Evolutionary conservation across 1,140 invertebrate species (phyloP).

Genomic region (Nomia melanderi): DNA sequence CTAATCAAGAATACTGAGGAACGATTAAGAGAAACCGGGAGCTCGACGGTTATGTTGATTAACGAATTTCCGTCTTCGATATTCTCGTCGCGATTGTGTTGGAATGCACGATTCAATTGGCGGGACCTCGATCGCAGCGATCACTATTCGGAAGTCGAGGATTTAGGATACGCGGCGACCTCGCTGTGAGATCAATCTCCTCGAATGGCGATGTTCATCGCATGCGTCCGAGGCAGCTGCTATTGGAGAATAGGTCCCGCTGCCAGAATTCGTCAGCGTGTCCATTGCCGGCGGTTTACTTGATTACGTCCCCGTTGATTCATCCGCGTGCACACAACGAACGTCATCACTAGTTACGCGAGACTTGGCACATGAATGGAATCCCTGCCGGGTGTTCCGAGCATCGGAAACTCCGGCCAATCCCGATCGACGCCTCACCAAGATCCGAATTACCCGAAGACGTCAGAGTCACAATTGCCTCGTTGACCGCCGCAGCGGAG

Average conservation of each 20-base stretch:
- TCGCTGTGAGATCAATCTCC: conserved; percentile 28
- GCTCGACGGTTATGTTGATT: background rate
- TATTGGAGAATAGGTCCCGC: conserved; percentile 2
- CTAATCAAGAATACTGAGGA: too few species aligned
- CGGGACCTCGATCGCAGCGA: background rate
- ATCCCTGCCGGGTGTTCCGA: conserved; percentile 32
- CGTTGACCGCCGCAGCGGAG: conserved; percentile 28
- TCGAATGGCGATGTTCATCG: conserved; percentile 39
- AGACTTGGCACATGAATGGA: conserved; percentile 55
- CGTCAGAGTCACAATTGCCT: conserved; percentile 47
- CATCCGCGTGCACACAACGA: conserved; percentile 53
- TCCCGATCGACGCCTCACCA: conserved; percentile 26
- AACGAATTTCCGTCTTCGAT: background rate
- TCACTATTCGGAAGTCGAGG: too few species aligned
- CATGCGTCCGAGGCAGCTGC: conserved; percentile 8
- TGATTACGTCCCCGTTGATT: conserved; percentile 57
- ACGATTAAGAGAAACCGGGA: too few species aligned
- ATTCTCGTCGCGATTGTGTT: background rate
- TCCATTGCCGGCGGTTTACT: conserved; percentile 48
- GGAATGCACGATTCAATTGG: background rate
- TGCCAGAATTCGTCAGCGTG: conserved; percentile 47
- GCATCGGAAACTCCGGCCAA: conserved; percentile 40
- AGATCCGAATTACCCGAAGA: conserved; percentile 42
- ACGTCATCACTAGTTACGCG: conserved; percentile 58
- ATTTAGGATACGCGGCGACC: background rate